Evolutionary conservation across 2,797 vertebrate species (phyloP).

Genomic region (Spondyliosoma cantharus): DNA sequence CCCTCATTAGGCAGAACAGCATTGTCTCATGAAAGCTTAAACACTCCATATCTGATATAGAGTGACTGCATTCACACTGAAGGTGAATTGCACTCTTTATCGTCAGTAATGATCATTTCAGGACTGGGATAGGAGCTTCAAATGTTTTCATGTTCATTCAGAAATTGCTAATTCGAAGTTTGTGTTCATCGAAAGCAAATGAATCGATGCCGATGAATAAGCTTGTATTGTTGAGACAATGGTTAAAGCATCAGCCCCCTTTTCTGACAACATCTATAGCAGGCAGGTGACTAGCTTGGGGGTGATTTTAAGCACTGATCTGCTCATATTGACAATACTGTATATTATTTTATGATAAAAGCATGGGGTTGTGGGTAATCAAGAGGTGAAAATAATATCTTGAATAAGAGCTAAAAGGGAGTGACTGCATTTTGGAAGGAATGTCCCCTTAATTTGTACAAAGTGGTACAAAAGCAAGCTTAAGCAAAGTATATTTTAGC

Average conservation of each 20-base stretch:
- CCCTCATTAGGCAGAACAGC: slow-evolving; percentile 34
- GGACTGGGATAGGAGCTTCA: neutral
- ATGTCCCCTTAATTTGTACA: neutral
- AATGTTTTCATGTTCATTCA: slow-evolving; percentile 7
- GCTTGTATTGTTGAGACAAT: neutral
- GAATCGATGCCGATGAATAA: neutral
- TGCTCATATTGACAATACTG: neutral
- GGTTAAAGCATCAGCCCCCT: neutral
- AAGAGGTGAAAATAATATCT: neutral
- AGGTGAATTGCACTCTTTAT: neutral
- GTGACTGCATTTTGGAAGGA: neutral
- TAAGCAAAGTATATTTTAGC: neutral
- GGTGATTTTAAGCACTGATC: neutral
- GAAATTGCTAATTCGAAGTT: slow-evolving; percentile 26
- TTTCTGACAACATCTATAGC: neutral
- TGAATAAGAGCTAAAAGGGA: neutral
- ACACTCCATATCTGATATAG: slow-evolving; percentile 14
- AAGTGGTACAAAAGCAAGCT: neutral
- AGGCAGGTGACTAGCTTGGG: neutral
- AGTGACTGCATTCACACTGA: neutral
- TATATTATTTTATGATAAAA: neutral
- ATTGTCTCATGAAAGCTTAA: slow-evolving; percentile 31
- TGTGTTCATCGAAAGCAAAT: slow-evolving; percentile 28
- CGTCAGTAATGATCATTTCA: neutral
- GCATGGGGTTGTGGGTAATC: neutral